Base-by-base conservation (phyloP, 2,113 vertebrate species). In the Psilopsiagon aurifrons region DNA sequence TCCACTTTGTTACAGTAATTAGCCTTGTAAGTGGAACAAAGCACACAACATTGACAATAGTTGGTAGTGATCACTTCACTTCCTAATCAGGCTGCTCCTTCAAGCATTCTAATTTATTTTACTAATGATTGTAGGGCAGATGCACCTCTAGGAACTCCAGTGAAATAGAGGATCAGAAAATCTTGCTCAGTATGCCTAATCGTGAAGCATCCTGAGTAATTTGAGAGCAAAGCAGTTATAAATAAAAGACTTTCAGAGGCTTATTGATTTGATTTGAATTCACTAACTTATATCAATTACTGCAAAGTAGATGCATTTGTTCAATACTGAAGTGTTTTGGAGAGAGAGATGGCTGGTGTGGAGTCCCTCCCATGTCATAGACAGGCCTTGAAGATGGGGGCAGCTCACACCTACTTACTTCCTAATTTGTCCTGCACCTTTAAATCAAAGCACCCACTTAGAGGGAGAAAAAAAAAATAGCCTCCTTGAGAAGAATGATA, bases 1-100 rank as follows among this genome's bases (percentile, higher is more conserved):
- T 95, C 94, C 85, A 96, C 92, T 97, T 95, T 95, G 94, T 97
- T 97, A 97, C 94, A 96, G 90, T 92, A 95, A 96, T 97, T 97
- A 97, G 95, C 86, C 92, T 91, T 94, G 88, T 94, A 97, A 97
- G 94, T 95, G 90, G 95, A 97, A 96, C 95, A 97, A 97, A 97
- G 97, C 95, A 91, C 94, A 95, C 88, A 96, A 93, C 94, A 90
- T 49, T 95, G 97, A 96, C 97, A 97, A 95, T 96, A 91, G 94
- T 96, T 96, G 92, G 95, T 96, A 82, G 96, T 80, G 92, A 97
- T 97, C 92, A 92, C 93, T 97, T 95, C 75, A 83, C 76, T 97
- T 97, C 91, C 92, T 95, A 97, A 97, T 97, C 97, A 96, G 94
- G 31, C 83, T 96, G 86, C 84, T 95, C 73, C 95, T 95, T 95